A percentile compares a stretch with the other conserved stretches of the same genome.
phyloP scores from a whole-genome alignment of 2,888 invertebrate species.

The Kryphioiulus occultus region DNA sequence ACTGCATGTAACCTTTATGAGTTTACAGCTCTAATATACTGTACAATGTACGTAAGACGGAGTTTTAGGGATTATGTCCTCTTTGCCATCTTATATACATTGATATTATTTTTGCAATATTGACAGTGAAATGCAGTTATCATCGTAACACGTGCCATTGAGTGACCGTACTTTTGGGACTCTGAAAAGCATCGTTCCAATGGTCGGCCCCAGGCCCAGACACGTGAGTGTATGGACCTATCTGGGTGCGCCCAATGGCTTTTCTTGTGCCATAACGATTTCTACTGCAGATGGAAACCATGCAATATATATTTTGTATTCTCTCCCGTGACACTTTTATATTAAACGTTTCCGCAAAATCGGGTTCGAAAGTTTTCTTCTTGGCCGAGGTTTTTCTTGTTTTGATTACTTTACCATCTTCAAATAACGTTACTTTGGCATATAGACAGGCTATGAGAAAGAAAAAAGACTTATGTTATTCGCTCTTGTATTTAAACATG shows the following conservation, averaged over 20 bases:
- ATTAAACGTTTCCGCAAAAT: constrained; percentile 60
- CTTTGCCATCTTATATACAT: no score
- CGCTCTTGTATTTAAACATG: background rate
- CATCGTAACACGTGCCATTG: constrained; percentile 53
- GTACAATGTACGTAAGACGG: no score
- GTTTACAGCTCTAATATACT: no score
- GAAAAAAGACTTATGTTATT: background rate
- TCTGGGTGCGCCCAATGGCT: constrained; percentile 56
- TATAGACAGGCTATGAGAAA: constrained; percentile 57
- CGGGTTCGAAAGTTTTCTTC: constrained; percentile 57
- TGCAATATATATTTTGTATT: constrained; percentile 55
- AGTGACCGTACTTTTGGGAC: constrained; percentile 53
- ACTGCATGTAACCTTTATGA: no score
- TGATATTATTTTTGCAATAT: no score
- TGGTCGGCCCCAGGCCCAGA: constrained; percentile 54
- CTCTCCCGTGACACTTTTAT: constrained; percentile 58
- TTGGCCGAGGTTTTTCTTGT: constrained; percentile 59
- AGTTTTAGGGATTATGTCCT: no score
- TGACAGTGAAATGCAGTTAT: background rate
- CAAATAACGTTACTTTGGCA: constrained; percentile 59
- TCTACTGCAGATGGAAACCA: constrained; percentile 55
- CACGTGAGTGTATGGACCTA: constrained; percentile 55
- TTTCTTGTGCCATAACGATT: constrained; percentile 53
- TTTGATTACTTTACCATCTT: constrained; percentile 59
- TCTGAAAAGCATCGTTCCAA: constrained; percentile 53